Conservation (phyloP, 2,888 invertebrate species). For the Standfussiana lucernea region DNA sequence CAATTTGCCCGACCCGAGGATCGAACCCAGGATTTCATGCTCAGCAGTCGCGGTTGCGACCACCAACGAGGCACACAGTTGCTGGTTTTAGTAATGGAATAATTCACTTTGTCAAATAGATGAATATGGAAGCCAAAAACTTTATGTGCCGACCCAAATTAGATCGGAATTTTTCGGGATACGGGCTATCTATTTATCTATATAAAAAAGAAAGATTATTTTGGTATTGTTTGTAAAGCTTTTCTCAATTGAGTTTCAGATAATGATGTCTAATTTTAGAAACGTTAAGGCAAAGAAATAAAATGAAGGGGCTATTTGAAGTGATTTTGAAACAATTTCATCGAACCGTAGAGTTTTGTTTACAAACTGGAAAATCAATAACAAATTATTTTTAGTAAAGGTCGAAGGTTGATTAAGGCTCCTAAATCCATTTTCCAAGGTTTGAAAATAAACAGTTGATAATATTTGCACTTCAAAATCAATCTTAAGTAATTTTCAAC, state of each 20-base stretch:
- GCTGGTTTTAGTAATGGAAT: no score
- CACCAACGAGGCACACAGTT: background rate
- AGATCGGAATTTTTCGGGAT: background rate
- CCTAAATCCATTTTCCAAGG: background rate
- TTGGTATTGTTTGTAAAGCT: background rate
- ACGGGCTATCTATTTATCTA: no score
- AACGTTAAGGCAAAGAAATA: background rate
- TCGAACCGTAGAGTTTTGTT: background rate
- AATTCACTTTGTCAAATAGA: background rate
- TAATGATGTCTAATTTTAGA: background rate
- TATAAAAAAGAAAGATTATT: background rate
- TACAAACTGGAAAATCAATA: background rate
- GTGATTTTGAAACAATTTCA: background rate
- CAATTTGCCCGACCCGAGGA: background rate
- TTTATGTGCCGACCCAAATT: background rate
- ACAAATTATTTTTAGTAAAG: background rate
- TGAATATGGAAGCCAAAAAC: background rate
- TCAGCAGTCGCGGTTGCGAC: background rate
- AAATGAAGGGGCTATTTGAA: background rate
- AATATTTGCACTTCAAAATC: background rate
- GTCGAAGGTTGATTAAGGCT: background rate
- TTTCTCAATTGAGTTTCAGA: background rate
- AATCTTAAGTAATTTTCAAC: background rate
- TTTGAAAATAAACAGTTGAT: background rate
- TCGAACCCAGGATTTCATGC: background rate